Evolutionary conservation across 2,113 vertebrate genomes (phyloP).

Genomic region (Carassius auratus): DNA sequence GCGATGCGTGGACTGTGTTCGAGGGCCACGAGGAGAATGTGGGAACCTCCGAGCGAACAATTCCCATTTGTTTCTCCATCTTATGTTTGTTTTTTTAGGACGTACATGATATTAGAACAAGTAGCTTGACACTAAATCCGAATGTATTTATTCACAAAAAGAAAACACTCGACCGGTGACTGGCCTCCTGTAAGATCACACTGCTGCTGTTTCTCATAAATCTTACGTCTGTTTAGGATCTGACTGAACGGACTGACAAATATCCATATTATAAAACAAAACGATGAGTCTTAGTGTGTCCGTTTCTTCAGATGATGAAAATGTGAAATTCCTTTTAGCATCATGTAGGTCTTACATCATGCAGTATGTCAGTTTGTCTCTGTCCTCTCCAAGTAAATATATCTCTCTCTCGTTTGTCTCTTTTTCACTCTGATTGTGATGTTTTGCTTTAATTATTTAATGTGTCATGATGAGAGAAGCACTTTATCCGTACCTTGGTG

Average conservation of each 20-base stretch:
- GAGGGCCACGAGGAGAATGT: constrained; percentile 66
- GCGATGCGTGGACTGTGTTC: constrained; percentile 59
- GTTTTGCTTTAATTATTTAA: constrained; percentile 78
- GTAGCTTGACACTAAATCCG: constrained; percentile 78
- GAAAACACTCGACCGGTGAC: constrained; percentile 18
- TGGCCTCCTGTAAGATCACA: constrained; percentile 66
- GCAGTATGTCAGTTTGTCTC: constrained; percentile 49
- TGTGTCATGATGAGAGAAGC: constrained; percentile 76
- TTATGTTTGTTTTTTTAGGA: constrained; percentile 53
- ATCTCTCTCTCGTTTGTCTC: constrained; percentile 36
- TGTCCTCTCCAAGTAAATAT: constrained; percentile 48
- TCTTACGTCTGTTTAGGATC: background rate
- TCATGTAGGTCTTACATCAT: constrained; percentile 66
- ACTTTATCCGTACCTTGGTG: constrained; percentile 84
- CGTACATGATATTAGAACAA: constrained; percentile 73
- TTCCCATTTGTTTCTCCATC: constrained; percentile 49
- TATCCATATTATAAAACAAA: constrained; percentile 26
- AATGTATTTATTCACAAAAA: constrained; percentile 89
- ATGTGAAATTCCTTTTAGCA: constrained; percentile 72
- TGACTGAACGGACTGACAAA: background rate
- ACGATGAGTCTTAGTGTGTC: constrained; percentile 67
- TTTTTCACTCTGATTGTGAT: constrained; percentile 52
- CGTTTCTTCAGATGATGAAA: constrained; percentile 62
- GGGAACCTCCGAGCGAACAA: constrained; percentile 61
- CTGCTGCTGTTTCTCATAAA: constrained; percentile 78